Conservation (phyloP, 2,113 vertebrate genomes). For the Microtus ochrogaster region DNA sequence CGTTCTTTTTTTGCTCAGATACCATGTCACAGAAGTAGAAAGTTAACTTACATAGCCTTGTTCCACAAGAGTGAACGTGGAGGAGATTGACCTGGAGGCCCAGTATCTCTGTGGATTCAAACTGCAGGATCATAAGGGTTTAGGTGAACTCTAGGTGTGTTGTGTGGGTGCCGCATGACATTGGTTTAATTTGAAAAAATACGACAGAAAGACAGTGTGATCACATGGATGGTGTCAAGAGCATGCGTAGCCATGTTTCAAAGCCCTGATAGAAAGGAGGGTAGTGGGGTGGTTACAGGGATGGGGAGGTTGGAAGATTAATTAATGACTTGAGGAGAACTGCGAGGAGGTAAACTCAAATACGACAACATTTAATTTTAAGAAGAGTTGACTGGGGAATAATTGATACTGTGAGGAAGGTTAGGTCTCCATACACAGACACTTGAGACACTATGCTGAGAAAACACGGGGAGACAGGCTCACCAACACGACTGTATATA, state of each 20-base stretch:
- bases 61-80: background rate
- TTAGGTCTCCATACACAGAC: no score
- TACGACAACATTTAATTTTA: background rate
- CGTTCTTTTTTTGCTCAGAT: background rate
- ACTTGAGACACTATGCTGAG: background rate
- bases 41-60: background rate
- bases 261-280: background rate
- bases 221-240: background rate
- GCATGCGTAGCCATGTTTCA: background rate
- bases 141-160: background rate
- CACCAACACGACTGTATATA: background rate
- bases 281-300: accelerated
- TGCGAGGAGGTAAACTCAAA: background rate
- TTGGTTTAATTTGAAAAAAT: background rate
- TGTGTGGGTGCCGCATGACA: background rate
- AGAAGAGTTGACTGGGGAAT: background rate
- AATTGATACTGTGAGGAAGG: background rate
- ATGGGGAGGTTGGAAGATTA: background rate
- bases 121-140: background rate
- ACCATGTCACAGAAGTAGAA: background rate
- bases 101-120: background rate
- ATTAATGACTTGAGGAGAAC: background rate
- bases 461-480: background rate
- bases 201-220: background rate
- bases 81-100: background rate